Evolutionary conservation across 2,113 vertebrate genomes (phyloP), one percentile per base, ranked within the genome.

Genomic region (Ailuropoda melanoleuca): DNA sequence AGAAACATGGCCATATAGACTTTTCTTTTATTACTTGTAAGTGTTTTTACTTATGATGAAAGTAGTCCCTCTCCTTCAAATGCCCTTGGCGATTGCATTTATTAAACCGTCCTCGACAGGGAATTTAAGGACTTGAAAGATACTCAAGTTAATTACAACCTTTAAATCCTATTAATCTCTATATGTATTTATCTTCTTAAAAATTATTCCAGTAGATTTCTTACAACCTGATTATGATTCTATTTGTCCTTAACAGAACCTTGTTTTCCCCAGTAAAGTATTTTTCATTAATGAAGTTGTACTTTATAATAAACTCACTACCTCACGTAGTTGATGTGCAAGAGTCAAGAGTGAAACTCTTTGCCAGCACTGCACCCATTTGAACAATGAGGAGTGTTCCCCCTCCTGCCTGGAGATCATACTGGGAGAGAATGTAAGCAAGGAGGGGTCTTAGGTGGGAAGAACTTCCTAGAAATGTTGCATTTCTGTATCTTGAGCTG

Each of bases 91-190:
- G 14, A 60, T 39, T 72, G 14, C 64, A 5, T 95, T 72, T 95
- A 85, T 95, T 94, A 85, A 94, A 70, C 4, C 82, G 11, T 85
- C 58, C 14, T 53, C 75, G 84, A 39, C 11, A 31, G 26, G 93
- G 34, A 77, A 70, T 8, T 48, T 86, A 82, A 80, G 24, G 14
- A 56, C 64, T 75, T 64, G 4, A 39, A 87, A 80, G 82, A 92
- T 78, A 74, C 55, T 86, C 60, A 50, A 77, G n/a, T 89, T 91
- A 96, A 96, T 91, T 68, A 64, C 60, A 89, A 66, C 21, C 48
- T 80, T 96, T 81, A 94, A 87, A 48, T 87, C 11, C 55, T 86
- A 39, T 91, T 78, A 46, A 78, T 93, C 53, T 90, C 13, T 50
- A 64, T 84, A 78, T 3, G 6, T 53, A 66, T 86, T 31, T 84